Evolutionary conservation across 1,140 invertebrate species (phyloP).

Genomic region (Apis dorsata): DNA sequence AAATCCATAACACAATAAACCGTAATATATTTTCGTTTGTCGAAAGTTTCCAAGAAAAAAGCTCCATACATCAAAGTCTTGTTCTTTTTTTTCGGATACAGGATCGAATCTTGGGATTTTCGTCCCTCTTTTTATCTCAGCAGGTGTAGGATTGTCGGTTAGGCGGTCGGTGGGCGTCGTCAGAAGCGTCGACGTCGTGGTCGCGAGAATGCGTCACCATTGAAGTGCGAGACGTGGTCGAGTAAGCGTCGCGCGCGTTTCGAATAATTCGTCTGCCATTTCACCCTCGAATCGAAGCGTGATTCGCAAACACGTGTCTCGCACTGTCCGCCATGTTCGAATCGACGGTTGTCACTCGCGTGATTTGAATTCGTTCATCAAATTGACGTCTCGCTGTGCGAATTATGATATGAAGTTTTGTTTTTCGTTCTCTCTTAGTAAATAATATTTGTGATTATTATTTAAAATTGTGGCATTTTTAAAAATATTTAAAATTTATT

Average conservation of each 20-base stretch:
- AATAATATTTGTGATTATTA: too few species aligned
- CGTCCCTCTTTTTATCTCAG: neutral
- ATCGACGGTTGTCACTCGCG: neutral
- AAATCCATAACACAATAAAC: too few species aligned
- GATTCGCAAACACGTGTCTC: slow-evolving; percentile 19
- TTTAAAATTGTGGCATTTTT: too few species aligned
- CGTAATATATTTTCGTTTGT: neutral
- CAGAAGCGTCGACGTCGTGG: slow-evolving; percentile 10
- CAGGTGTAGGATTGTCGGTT: neutral
- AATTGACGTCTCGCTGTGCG: too few species aligned
- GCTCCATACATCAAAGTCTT: neutral
- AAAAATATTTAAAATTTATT: too few species aligned
- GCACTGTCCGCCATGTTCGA: neutral
- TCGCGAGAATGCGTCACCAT: slow-evolving; percentile 62
- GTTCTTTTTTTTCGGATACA: neutral
- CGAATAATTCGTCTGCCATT: neutral
- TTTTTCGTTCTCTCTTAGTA: too few species aligned
- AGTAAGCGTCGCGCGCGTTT: slow-evolving; percentile 65
- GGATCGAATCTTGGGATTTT: neutral
- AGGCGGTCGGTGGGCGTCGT: slow-evolving; percentile 40
- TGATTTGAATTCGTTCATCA: neutral
- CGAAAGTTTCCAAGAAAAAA: neutral
- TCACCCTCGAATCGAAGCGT: neutral
- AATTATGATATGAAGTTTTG: too few species aligned
- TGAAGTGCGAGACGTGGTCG: slow-evolving; percentile 74